Conservation (phyloP, 2,797 vertebrate species). For the Coreius guichenoti region DNA sequence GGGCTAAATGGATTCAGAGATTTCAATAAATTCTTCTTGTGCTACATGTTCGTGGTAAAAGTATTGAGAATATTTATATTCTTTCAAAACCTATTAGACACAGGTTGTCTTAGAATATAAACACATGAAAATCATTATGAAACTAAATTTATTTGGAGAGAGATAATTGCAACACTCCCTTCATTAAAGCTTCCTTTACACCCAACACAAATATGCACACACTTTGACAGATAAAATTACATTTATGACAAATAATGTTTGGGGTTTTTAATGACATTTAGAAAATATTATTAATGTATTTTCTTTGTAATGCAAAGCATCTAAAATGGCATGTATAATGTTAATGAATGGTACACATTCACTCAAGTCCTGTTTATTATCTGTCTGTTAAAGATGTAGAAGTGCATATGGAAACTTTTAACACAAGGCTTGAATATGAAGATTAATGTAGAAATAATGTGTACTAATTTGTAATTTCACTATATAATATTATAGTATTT, state of each 20-base stretch:
- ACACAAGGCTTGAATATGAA: not conserved
- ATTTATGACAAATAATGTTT: not conserved
- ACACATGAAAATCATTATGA: constrained; percentile 25
- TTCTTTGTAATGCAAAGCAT: not conserved
- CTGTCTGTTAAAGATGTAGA: not conserved
- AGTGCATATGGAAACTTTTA: not conserved
- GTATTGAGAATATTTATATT: constrained; percentile 51
- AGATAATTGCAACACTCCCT: constrained; percentile 3
- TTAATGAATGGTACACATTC: not conserved
- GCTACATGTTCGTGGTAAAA: constrained; percentile 55
- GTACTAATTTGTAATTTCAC: too few relatives aligned
- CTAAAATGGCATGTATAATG: too few relatives aligned
- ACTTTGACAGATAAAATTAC: not conserved
- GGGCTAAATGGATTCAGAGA: constrained; percentile 74
- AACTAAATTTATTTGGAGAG: not conserved
- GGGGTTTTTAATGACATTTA: not conserved
- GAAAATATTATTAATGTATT: not conserved
- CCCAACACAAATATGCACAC: constrained; percentile 17
- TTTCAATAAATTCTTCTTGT: constrained; percentile 72
- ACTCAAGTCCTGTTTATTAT: not conserved
- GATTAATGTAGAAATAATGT: too few relatives aligned
- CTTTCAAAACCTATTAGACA: constrained; percentile 8
- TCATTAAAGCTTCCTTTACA: not conserved
- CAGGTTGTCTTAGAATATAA: constrained; percentile 4
- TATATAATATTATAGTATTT: not conserved